Evolutionary conservation across 2,797 vertebrate species (phyloP).

Genomic region (Ctenosaura bakeri): DNA sequence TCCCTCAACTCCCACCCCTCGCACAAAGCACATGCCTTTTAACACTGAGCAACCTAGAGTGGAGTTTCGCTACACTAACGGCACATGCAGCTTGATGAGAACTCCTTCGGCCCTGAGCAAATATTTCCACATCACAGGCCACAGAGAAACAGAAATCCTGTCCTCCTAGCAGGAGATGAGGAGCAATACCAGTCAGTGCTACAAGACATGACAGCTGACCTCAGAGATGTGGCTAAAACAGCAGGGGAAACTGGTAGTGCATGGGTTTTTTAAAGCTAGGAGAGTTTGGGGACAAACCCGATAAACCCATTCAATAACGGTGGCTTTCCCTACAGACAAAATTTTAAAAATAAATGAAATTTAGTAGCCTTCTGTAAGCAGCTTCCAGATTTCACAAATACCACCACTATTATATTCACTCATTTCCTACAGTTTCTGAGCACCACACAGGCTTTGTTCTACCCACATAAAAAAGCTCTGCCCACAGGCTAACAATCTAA

Average conservation of each 20-base stretch:
- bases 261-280: not conserved
- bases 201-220: not conserved
- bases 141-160: not conserved
- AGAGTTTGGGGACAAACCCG: not conserved
- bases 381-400: not conserved
- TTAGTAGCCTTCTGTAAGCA: not conserved
- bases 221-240: not conserved
- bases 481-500: not conserved
- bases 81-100: not conserved
- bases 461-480: not conserved
- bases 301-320: not conserved
- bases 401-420: too few species aligned
- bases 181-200: not conserved
- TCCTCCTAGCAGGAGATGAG: not conserved
- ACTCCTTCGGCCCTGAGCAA: not conserved
- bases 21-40: not conserved
- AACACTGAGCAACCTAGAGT: not conserved
- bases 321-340: not conserved
- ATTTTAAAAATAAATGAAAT: not conserved
- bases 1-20: not conserved
- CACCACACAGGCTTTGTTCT: too few species aligned
- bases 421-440: too few species aligned
- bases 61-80: not conserved
- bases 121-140: conserved; percentile 11
- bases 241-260: not conserved